A percentile compares a stretch with the other conserved stretches of the same genome.
phyloP scores from a whole-genome alignment of 1,140 invertebrate species.

The Drosophila cardini region DNA sequence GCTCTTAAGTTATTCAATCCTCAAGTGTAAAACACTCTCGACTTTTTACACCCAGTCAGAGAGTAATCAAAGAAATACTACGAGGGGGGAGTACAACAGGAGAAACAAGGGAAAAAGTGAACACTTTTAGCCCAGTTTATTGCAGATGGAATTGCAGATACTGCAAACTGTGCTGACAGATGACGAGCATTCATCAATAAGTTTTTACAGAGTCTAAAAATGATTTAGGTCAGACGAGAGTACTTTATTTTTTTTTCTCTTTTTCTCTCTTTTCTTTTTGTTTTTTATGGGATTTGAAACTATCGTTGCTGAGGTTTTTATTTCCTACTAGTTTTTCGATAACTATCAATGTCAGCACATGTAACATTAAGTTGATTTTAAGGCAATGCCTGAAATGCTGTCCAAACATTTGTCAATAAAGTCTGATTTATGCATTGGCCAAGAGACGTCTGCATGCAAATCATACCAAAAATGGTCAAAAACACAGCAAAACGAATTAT shows the following conservation, averaged over 20 bases:
- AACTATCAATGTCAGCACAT: constrained; percentile 29
- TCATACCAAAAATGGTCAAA: constrained; percentile 45
- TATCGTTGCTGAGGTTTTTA: constrained; percentile 7
- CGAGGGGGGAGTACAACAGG: background rate
- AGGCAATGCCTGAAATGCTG: constrained; percentile 32
- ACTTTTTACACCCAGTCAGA: background rate
- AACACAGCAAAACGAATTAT: constrained; percentile 60
- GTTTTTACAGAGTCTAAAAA: constrained; percentile 13
- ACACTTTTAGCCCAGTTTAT: constrained; percentile 12
- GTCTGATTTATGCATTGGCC: constrained; percentile 14
- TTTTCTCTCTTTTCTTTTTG: background rate
- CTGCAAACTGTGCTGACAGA: constrained; percentile 22
- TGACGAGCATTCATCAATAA: constrained; percentile 33
- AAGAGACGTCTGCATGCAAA: constrained; percentile 42
- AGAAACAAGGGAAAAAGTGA: background rate
- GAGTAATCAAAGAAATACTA: background rate
- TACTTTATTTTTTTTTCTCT: background rate
- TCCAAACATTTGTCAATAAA: constrained; percentile 36
- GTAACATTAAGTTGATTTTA: constrained; percentile 40
- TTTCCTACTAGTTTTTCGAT: background rate
- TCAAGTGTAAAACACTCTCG: background rate
- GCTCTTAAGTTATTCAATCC: background rate
- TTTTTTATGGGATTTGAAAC: background rate
- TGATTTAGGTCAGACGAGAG: constrained; percentile 13
- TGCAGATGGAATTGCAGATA: constrained; percentile 16